Evolutionary conservation across 37 sponge, comb jelly and placozoan genomes (phyloP), one percentile per base, ranked within the genome.

Genomic region (Chondrosia reniformis): DNA sequence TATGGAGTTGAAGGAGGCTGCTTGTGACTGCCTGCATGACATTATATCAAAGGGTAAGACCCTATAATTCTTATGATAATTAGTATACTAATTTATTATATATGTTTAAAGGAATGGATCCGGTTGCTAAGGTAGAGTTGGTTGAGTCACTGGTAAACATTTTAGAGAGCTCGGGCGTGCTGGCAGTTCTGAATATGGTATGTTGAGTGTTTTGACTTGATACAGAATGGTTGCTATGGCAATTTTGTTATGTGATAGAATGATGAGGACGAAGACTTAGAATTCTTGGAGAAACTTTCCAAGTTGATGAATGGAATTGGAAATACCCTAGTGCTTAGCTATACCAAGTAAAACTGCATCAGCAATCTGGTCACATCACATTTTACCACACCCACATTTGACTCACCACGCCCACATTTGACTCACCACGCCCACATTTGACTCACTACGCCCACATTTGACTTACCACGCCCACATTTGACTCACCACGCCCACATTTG

Each of bases 301-400:
- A 84, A 87, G 28, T 59, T 94, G 34, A 46, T 94, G 38, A 87
- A 81, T 82, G 92, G 92, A 17, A 81, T 94, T 66, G 95, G 95
- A 0, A 79, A 76, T 54, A 73, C 81, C 17, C 79, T 93, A 1
- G 79, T 93, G 39, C 40, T 65, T 43, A 84, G 82, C 79, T 90
- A 72, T 67, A 86, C 80, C 67, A 93, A 90, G 94, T 93, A 34
- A 79, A 80, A 17, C 22, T 10, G n/a, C n/a, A n/a, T n/a, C n/a
- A n/a, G n/a, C n/a, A n/a, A n/a, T n/a, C n/a, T n/a, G n/a, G n/a
- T n/a, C n/a, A n/a, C n/a, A n/a, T n/a, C n/a, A n/a, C n/a, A n/a
- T n/a, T n/a, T n/a, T n/a, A n/a, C n/a, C n/a, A n/a, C n/a, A n/a
- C n/a, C n/a, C n/a, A n/a, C n/a, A n/a, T n/a, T n/a, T n/a, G n/a